These are phyloP conservation scores for Muraenolepis orangiensis DNA, from an alignment of 2,797 vertebrate species.

Conservation along the genomic window DNA sequence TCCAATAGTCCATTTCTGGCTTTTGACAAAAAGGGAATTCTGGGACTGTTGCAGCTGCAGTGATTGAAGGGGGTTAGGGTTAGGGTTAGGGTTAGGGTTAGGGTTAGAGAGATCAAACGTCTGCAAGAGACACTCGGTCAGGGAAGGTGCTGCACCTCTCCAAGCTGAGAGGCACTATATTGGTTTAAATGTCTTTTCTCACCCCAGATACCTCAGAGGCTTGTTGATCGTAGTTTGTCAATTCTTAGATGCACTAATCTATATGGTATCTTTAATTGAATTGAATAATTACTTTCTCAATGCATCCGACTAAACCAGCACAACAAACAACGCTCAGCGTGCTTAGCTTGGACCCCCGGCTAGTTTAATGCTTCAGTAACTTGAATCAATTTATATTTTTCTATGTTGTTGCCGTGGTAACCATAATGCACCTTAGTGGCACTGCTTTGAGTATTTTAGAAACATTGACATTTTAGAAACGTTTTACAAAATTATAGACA, in stretches of 20 bases:
- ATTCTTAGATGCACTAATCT: too few species aligned
- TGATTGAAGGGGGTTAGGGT: background rate
- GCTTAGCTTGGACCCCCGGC: slow-evolving; percentile 22
- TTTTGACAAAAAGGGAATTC: background rate
- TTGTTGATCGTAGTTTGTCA: too few species aligned
- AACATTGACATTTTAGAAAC: too few species aligned
- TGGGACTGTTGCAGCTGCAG: background rate
- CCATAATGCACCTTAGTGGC: background rate
- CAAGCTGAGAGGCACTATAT: background rate
- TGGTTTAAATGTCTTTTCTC: slow-evolving; percentile 4
- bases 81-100: too few species aligned
- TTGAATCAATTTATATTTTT: slow-evolving; percentile 12
- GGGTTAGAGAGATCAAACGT: background rate
- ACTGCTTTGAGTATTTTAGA: too few species aligned
- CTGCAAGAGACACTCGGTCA: background rate
- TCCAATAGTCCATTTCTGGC: background rate
- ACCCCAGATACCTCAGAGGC: too few species aligned
- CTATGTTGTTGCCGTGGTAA: too few species aligned
- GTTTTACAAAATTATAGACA: too few species aligned
- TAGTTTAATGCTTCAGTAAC: slow-evolving; percentile 50
- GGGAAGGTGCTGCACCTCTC: too few species aligned
- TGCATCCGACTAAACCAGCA: slow-evolving; percentile 21
- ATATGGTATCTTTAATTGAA: too few species aligned
- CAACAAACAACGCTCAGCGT: background rate
- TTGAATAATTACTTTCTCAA: slow-evolving; percentile 23